A percentile compares a stretch with the other conserved stretches of the same genome.
Evolutionary conservation across 1,140 invertebrate genomes (phyloP).

Genomic region (Stegodyphus dumicola): DNA sequence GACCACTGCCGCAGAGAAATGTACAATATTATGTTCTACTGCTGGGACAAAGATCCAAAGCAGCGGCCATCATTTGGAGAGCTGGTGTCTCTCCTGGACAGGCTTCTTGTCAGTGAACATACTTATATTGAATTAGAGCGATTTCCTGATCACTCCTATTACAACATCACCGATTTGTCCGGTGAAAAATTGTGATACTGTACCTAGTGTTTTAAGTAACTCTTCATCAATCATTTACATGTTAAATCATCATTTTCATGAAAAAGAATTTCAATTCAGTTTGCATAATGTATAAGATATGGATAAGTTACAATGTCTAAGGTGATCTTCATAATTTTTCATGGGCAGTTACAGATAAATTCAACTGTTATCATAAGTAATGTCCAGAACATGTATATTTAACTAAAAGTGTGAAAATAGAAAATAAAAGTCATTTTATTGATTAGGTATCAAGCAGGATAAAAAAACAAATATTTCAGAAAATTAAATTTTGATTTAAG

Average conservation of each 20-base stretch:
- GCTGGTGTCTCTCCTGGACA: conserved; percentile 77
- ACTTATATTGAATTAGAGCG: conserved; percentile 92
- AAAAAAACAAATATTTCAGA: too few species aligned
- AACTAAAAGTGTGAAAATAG: too few species aligned
- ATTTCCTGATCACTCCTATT: conserved; percentile 94
- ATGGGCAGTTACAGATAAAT: too few species aligned
- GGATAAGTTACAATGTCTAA: too few species aligned
- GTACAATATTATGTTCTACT: conserved; percentile 75
- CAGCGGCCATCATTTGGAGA: conserved; percentile 79
- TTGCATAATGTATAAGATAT: too few species aligned
- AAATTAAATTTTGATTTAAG: too few species aligned
- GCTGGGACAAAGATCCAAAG: conserved; percentile 84
- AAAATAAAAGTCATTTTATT: too few species aligned
- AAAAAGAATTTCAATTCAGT: neutral
- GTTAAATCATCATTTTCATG: neutral
- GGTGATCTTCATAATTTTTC: too few species aligned
- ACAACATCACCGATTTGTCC: conserved; percentile 79
- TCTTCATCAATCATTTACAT: neutral
- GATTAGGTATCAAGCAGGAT: too few species aligned
- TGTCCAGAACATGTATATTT: too few species aligned
- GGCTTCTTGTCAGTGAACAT: conserved; percentile 85
- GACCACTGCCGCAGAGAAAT: conserved; percentile 68
- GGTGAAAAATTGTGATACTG: conserved; percentile 76
- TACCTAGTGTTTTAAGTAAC: neutral
- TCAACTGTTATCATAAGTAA: too few species aligned